A percentile compares a stretch with the other conserved stretches of the same genome.
These are phyloP conservation scores for Platorchestia sp. DNA, from an alignment of 1,140 invertebrate genomes.

Conservation along the genomic window DNA sequence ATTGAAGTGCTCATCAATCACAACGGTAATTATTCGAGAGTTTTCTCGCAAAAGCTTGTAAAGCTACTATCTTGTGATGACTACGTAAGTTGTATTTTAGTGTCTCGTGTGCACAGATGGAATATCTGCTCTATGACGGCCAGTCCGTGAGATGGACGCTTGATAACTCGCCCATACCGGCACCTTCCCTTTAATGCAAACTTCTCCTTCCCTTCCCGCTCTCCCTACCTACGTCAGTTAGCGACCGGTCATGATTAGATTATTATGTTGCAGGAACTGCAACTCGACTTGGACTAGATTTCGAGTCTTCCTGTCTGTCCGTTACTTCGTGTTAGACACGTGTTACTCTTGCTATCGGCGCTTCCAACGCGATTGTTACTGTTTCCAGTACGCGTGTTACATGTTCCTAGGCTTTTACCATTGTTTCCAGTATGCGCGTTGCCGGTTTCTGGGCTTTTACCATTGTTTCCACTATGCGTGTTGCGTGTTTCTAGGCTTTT, in stretches of 20 bases:
- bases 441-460: background rate
- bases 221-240: background rate
- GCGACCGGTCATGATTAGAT: background rate
- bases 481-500: too few relatives aligned
- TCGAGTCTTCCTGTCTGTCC: background rate
- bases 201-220: background rate
- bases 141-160: background rate
- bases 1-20: too few relatives aligned
- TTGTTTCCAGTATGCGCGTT: background rate
- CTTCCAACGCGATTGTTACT: too few relatives aligned
- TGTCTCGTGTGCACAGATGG: too few relatives aligned
- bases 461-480: too few relatives aligned
- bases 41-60: too few relatives aligned
- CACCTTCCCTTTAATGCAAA: constrained; percentile 35
- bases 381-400: background rate
- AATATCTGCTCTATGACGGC: background rate
- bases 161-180: background rate
- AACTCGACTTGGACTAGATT: background rate
- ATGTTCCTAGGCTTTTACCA: background rate
- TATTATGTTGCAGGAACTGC: background rate
- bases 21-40: too few relatives aligned
- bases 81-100: too few relatives aligned
- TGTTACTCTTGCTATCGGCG: too few relatives aligned
- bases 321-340: background rate
- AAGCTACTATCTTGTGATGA: too few relatives aligned